Base-by-base conservation (phyloP, 2,888 invertebrate genomes). In the Zonitis immaculata region DNA sequence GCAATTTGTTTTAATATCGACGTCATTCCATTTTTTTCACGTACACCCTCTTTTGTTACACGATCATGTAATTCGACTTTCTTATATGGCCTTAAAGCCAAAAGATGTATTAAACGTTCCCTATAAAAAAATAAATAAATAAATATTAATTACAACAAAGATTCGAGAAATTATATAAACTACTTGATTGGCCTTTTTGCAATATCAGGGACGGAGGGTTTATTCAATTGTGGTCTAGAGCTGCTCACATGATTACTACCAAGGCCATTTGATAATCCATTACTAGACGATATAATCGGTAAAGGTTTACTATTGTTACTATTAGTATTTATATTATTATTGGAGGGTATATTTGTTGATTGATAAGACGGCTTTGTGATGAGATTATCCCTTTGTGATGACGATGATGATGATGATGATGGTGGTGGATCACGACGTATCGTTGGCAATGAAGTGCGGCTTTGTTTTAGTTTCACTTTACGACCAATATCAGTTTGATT, bases 1-100 rank as follows among this genome's bases (percentile, higher is more conserved):
- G 93, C 87, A 65, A 95, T 86, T 74, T 89, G 87, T 68, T 87
- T 87, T 71, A 95, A 79, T 66, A 92, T 85, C 71, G 83, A 83
- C 75, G 84, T 86, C 72, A 95, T 82, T 66, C 84, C 79, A 72
- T 82, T 83, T 70, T 86, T 86, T 71, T 95, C 94, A 66, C 87
- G 85, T 57, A 94, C 80, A 60, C 95, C 95, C 80, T 96, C 96
- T 82, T 84, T 87, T 67, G 78, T 83, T 67, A 96, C 81, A 70
- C 92, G 87, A 66, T 87, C 80, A 74, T 85, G 87, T 58, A 96
- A 78, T 79, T 96, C 95, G 54, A 91, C 91, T 80, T 93, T 95
- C 79, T 95, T 96, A 79, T 88, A 94, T 60, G 95, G 89, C 79
- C 89, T 88, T 77, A 95, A 79, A 66, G 95, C 96, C 77, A 96